Percentiles rank a stretch among this genome's conserved stretches.
These are phyloP conservation scores for Napeogenes sylphis DNA, from an alignment of 2,888 invertebrate genomes.

Conservation along the genomic window DNA sequence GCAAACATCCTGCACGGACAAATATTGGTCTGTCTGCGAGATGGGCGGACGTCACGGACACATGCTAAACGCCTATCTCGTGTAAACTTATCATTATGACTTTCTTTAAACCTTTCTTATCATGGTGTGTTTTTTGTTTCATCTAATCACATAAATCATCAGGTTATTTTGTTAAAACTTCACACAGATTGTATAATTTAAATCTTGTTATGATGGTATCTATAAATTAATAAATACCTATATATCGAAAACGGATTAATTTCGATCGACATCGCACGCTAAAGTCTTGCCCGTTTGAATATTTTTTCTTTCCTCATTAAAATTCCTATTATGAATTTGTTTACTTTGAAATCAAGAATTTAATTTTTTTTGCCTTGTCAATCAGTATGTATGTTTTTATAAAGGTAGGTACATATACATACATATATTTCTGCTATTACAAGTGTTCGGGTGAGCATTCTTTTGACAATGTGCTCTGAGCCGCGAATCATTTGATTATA, in stretches of 20 bases:
- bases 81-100: conserved; percentile 37
- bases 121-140: conserved; percentile 12
- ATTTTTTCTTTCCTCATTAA: too few species aligned
- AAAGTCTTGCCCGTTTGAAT: too few species aligned
- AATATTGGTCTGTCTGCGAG: conserved; percentile 58
- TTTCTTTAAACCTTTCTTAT: conserved; percentile 15
- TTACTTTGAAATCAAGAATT: too few species aligned
- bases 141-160: conserved; percentile 5
- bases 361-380: too few species aligned
- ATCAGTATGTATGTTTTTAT: too few species aligned
- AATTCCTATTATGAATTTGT: too few species aligned
- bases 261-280: too few species aligned
- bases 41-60: conserved; percentile 55
- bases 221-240: too few species aligned
- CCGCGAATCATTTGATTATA: conserved; percentile 59
- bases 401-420: neutral
- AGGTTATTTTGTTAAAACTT: neutral
- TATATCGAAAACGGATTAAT: too few species aligned
- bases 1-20: conserved; percentile 72
- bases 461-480: conserved; percentile 45
- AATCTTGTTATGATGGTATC: neutral
- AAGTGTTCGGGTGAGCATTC: conserved; percentile 28
- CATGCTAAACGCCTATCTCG: conserved; percentile 59
- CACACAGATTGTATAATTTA: neutral
- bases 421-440: neutral